These are phyloP conservation scores for Crocidura indochinensis DNA, from an alignment of 2,797 vertebrate species.

Conservation along the genomic window DNA sequence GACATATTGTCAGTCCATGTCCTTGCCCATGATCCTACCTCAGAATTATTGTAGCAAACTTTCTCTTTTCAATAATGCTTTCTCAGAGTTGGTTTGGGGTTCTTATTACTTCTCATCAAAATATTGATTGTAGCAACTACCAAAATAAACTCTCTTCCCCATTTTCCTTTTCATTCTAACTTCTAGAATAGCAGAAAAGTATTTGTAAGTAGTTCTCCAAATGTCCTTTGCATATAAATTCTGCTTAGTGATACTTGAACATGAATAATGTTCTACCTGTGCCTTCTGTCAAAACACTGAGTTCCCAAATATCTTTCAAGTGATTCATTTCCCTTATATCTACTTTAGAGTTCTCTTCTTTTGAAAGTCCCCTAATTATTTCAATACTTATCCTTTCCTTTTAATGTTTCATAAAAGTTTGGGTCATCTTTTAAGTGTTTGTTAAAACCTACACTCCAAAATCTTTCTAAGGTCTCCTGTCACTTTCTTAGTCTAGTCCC, in stretches of 20 bases:
- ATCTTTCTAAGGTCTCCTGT: not conserved
- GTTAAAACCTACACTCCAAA: slow-evolving; percentile 28
- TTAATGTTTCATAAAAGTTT: not conserved
- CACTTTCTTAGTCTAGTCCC: not conserved
- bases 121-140: not conserved
- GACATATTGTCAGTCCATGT: not conserved
- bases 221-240: not conserved
- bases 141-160: not conserved
- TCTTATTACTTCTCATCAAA: not conserved
- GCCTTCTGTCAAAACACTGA: too few species aligned
- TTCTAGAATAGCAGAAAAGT: not conserved
- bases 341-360: not conserved
- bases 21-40: too few species aligned
- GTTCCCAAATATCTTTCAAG: not conserved
- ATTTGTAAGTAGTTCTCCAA: not conserved
- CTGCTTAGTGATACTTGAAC: not conserved
- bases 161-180: not conserved
- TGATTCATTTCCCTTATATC: not conserved
- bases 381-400: not conserved
- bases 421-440: not conserved
- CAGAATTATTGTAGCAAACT: not conserved
- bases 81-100: not conserved
- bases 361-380: not conserved
- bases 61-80: not conserved
- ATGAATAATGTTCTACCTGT: too few species aligned